Evolutionary conservation across 2,888 invertebrate genomes (phyloP).

Genomic region (Xestia c-nigrum): DNA sequence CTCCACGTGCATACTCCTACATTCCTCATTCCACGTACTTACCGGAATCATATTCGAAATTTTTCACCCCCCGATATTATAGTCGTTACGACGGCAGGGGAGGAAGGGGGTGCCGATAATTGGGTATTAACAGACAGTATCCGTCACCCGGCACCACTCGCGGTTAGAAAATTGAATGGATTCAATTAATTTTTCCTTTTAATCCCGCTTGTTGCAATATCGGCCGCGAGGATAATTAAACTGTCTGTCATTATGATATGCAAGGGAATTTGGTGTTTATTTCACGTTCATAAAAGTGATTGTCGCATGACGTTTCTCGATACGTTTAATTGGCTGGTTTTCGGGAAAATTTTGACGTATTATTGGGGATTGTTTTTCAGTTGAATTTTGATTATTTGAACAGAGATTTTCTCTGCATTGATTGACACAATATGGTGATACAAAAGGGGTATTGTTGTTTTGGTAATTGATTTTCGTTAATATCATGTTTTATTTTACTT

Average conservation of each 20-base stretch:
- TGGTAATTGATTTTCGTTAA: background rate
- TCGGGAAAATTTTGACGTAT: slow-evolving; percentile 47
- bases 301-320: slow-evolving; percentile 24
- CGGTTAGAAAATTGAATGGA: slow-evolving; percentile 83
- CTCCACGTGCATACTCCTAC: slow-evolving; percentile 9
- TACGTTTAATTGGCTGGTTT: slow-evolving; percentile 50
- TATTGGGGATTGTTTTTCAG: slow-evolving; percentile 38
- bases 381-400: slow-evolving; percentile 45
- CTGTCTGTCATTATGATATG: slow-evolving; percentile 66
- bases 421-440: slow-evolving; percentile 17
- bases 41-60: slow-evolving; percentile 55
- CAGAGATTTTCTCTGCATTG: slow-evolving; percentile 6
- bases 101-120: slow-evolving; percentile 74
- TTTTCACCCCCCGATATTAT: slow-evolving; percentile 55
- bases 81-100: slow-evolving; percentile 55
- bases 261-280: slow-evolving; percentile 58
- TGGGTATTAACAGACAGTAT: slow-evolving; percentile 85
- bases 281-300: slow-evolving; percentile 15
- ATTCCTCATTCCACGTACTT: slow-evolving; percentile 44
- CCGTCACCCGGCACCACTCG: slow-evolving; percentile 77
- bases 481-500: background rate
- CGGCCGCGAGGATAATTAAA: slow-evolving; percentile 68
- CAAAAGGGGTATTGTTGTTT: background rate
- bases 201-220: slow-evolving; percentile 73
- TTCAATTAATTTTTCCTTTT: slow-evolving; percentile 85